Evolutionary conservation across 2,113 vertebrate genomes (phyloP).

Genomic region (Steatornis caripensis): DNA sequence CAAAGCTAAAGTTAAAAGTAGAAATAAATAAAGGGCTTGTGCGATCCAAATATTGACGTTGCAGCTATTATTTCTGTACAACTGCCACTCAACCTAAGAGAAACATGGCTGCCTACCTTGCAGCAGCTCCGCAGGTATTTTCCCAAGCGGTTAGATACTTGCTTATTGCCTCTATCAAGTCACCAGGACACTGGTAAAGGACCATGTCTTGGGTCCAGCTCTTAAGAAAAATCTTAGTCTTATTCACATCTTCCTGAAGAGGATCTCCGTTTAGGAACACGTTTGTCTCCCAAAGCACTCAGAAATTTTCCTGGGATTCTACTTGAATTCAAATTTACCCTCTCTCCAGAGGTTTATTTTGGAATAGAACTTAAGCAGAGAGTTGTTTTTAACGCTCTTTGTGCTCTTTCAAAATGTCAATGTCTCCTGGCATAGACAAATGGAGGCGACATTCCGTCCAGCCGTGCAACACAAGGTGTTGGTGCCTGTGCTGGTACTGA

Average conservation of each 20-base stretch:
- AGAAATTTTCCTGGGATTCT: not conserved
- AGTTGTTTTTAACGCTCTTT: not conserved
- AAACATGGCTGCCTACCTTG: not conserved
- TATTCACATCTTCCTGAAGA: not conserved
- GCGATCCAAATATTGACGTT: slow-evolving; percentile 6
- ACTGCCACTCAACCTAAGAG: not conserved
- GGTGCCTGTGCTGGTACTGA: not conserved
- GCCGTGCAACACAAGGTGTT: not conserved
- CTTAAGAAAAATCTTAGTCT: not conserved
- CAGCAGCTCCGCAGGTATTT: not conserved
- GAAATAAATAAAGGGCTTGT: not conserved
- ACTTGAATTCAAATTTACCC: not conserved
- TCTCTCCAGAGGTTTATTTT: not conserved
- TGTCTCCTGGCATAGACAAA: not conserved
- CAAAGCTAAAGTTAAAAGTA: not conserved
- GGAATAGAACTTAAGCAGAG: not conserved
- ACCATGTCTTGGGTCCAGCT: not conserved
- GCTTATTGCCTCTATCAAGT: not conserved
- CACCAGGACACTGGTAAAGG: not conserved
- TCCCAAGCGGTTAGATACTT: not conserved
- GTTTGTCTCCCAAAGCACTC: not conserved
- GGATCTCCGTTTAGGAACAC: not conserved
- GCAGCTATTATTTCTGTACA: not conserved
- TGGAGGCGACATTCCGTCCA: not conserved
- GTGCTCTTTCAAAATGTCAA: not conserved